Percentiles rank a stretch among this genome's conserved stretches.
phyloP scores from a whole-genome alignment of 2,797 vertebrate species.

The Sebastes jordani region DNA sequence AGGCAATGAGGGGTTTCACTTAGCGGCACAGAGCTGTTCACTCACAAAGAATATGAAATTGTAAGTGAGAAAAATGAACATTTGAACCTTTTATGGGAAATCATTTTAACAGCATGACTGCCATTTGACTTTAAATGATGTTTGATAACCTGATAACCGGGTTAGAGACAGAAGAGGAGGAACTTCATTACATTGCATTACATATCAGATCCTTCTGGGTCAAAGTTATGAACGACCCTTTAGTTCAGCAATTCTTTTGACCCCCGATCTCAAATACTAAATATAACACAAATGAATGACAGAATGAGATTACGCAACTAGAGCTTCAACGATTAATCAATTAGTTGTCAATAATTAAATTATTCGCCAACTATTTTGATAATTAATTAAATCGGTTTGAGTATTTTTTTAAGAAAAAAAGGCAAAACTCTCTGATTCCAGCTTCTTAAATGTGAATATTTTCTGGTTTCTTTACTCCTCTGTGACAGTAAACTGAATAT shows the following conservation, averaged over 20 bases:
- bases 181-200: neutral
- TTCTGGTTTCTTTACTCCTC: too few species aligned
- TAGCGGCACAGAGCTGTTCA: conserved; percentile 2
- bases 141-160: conserved; percentile 6
- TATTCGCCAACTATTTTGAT: accelerated
- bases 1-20: conserved; percentile 6
- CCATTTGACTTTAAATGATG: conserved; percentile 20
- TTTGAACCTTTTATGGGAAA: conserved; percentile 38
- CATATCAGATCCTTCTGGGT: neutral
- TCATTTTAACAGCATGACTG: conserved; percentile 24
- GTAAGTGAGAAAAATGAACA: conserved; percentile 16
- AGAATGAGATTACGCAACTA: neutral
- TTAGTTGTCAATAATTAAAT: too few species aligned
- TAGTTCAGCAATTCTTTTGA: neutral
- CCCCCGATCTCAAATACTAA: neutral
- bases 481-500: too few species aligned
- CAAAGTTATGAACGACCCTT: neutral
- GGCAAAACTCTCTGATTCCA: accelerated
- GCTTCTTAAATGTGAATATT: too few species aligned
- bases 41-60: conserved; percentile 28
- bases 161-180: neutral
- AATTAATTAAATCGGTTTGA: too few species aligned
- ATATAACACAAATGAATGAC: neutral
- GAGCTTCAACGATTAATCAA: too few species aligned
- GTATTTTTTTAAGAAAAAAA: too few species aligned